Evolutionary conservation across 2,113 vertebrate genomes (phyloP), one percentile per base, ranked within the genome.

Genomic region (Sterna hirundo): DNA sequence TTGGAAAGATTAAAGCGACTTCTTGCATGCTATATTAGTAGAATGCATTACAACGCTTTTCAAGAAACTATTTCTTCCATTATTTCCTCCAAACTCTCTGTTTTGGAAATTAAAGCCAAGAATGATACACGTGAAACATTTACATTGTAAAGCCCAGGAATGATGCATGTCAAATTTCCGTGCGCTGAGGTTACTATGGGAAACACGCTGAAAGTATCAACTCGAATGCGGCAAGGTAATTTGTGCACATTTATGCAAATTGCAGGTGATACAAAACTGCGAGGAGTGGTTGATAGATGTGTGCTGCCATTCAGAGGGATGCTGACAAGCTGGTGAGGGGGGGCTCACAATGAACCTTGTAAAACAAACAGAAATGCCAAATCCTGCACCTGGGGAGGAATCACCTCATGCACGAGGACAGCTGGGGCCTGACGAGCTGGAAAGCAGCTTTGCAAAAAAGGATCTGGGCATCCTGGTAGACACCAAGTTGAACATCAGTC

Each of bases 201-300:
- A 93, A 69, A 86, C 12, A 23, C 14, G 32, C 8, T 52, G 75
- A 51, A 92, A 92, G 77, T 44, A 42, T 66, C 69, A 83, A 25
- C 30, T 49, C 68, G 22, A 75, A 77, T 16, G 62, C 3, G 82
- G 40, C 54, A 91, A 96, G 30, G 52, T 46, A 75, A 27, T 95
- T 95, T 90, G 51, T 70, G 71, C 74, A 95, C 91, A 92, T 90
- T 79, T 93, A 77, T 77, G 58, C 61, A 92, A 80, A 92, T 44
- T 80, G 49, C 49, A 80, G 49, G 26, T 29, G 52, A 77, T 34
- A 61, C 3, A 6, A 86, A 90, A 55, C 76, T 36, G 34, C 44
- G 54, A 93, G 58, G 76, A 94, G 49, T 16, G 29, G 66, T 9
- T 83, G 54, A 65, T 44, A 34, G 1, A 91, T 38, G 0, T n/a